These are phyloP conservation scores for Deladenus siricidicola DNA, from an alignment of 2,888 invertebrate genomes.

Conservation along the genomic window DNA sequence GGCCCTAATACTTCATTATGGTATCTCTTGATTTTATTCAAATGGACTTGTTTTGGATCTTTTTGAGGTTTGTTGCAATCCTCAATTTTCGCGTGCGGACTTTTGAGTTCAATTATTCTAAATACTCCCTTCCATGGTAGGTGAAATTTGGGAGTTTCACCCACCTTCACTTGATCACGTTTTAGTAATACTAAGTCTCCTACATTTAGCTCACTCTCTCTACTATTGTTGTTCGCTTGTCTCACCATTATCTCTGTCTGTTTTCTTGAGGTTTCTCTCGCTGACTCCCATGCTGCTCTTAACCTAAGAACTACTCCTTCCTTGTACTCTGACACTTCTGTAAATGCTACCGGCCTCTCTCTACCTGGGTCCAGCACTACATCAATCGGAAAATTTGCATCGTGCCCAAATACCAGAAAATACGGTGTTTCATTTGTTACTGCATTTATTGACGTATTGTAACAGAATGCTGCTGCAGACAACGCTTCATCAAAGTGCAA, in stretches of 20 bases:
- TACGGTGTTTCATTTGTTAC: slow-evolving; percentile 23
- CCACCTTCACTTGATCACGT: neutral
- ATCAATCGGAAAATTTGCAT: slow-evolving; percentile 22
- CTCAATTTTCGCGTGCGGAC: slow-evolving; percentile 8
- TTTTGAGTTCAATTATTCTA: slow-evolving; percentile 3
- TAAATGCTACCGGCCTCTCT: neutral
- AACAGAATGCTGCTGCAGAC: slow-evolving; percentile 11
- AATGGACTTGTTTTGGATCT: slow-evolving; percentile 12
- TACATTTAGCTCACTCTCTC: neutral
- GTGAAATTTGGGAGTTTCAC: slow-evolving; percentile 10
- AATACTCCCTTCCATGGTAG: slow-evolving; percentile 11
- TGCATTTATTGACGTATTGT: slow-evolving; percentile 22
- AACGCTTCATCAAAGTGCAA: slow-evolving; percentile 20
- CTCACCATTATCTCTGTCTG: neutral
- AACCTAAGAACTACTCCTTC: slow-evolving; percentile 5
- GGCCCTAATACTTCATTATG: no score
- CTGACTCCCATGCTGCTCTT: slow-evolving; percentile 15
- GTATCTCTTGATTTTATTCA: slow-evolving; percentile 18
- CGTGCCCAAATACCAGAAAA: slow-evolving; percentile 22
- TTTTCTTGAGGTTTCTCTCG: neutral
- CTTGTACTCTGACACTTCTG: slow-evolving; percentile 9
- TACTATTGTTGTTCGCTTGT: slow-evolving; percentile 15
- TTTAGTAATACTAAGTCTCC: slow-evolving; percentile 12
- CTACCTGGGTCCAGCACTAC: slow-evolving; percentile 10
- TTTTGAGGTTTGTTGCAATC: slow-evolving; percentile 4